phyloP scores from a whole-genome alignment of 2,888 invertebrate species.

The Melolontha melolontha region DNA sequence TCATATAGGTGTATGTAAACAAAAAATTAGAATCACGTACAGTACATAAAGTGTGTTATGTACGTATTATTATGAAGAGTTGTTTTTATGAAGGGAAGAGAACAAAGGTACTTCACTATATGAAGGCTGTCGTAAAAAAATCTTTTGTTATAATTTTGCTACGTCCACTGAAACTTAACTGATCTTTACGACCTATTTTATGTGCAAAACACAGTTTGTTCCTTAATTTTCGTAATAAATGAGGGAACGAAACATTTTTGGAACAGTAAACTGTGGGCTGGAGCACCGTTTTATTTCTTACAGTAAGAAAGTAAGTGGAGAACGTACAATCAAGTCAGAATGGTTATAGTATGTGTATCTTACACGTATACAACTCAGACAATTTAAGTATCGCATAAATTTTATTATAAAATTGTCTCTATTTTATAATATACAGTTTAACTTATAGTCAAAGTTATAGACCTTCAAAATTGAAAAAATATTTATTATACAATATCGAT shows the following conservation, averaged over 20 bases:
- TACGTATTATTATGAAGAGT: conserved; percentile 27
- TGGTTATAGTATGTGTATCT: background rate
- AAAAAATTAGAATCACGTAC: conserved; percentile 6
- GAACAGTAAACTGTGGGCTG: conserved; percentile 7
- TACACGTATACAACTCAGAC: too few relatives aligned
- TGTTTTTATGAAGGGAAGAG: conserved; percentile 25
- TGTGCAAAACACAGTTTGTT: conserved; percentile 32
- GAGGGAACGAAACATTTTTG: conserved; percentile 10
- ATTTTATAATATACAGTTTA: too few relatives aligned
- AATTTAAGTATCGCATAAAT: too few relatives aligned
- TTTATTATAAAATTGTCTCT: too few relatives aligned
- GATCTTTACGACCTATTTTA: conserved; percentile 28
- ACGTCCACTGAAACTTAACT: conserved; percentile 29
- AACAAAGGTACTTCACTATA: conserved; percentile 30
- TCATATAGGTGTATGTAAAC: conserved; percentile 4
- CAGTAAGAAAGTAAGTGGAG: background rate
- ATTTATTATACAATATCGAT: too few relatives aligned
- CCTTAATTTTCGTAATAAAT: conserved; percentile 37
- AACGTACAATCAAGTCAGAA: background rate
- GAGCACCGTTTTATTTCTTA: conserved; percentile 25
- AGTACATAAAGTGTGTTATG: background rate
- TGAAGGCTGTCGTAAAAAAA: conserved; percentile 29
- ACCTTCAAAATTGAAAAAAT: too few relatives aligned
- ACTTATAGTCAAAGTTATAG: too few relatives aligned
- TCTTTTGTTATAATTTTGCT: conserved; percentile 35